Evolutionary conservation across 2,888 invertebrate species (phyloP), one percentile per base, ranked within the genome.

Genomic region (Plutella xylostella): DNA sequence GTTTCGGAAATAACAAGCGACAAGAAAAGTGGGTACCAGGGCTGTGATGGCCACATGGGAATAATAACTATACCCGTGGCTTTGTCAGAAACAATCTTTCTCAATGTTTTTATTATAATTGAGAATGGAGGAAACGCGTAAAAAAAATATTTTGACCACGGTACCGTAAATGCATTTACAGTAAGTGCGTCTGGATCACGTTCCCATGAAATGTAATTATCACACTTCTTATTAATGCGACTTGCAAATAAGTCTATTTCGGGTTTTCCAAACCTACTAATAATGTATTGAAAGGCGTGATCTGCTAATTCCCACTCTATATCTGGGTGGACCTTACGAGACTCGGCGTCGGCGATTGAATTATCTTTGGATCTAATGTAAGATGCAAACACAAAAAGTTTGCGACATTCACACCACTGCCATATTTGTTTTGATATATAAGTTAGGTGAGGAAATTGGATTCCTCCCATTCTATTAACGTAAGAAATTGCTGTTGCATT

Each of bases 231-330:
- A 20, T 46, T 46, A 4, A n/a, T 21, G 4, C 46, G 28, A 4
- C 35, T 34, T 11, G 46, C 46, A 20, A 46, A 46, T 15, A 46
- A 28, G 18, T 46, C 46, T 12, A 42, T 42, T 19, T 28, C 11
- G 33, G 46, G 46, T 5, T 20, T 11, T 2, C 46, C 46, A 21
- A 46, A 21, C 6, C 6, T n/a, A 14, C 15, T 4, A 19, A 5
- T 22, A 9, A 15, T 21, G 21, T 17, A 37, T 4, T 15, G 11
- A 14, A 39, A 3, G 38, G 15, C 9, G 6, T n/a, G 2, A 9
- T n/a, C 12, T 20, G 2, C n/a, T 4, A 38, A 22, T 30, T 39
- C 20, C 45, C 39, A 45, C 14, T 45, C 39, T 22, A 18, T 34
- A 25, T 45, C 44, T 2, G 20, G n/a, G 15, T 31, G 14, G 7